Conservation (phyloP, 1,140 invertebrate species). For the Pollicipes pollicipes region DNA sequence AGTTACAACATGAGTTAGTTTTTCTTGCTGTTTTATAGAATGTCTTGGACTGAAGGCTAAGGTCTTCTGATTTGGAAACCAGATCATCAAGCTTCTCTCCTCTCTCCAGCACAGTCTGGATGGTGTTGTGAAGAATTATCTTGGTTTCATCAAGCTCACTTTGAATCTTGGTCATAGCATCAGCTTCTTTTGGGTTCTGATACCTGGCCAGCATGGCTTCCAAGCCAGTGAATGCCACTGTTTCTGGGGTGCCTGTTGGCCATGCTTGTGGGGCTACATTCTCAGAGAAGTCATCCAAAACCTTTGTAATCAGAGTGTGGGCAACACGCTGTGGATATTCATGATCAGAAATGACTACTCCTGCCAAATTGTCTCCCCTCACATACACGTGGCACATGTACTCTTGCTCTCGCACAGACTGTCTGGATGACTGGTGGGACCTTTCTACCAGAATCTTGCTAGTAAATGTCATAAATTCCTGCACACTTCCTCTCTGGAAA, state of each 20-base stretch:
- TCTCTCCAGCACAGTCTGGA: constrained; percentile 83
- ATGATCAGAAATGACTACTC: constrained; percentile 86
- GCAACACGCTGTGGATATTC: constrained; percentile 92
- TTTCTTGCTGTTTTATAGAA: constrained; percentile 96
- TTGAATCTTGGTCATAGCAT: constrained; percentile 92
- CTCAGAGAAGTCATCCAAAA: constrained; percentile 78
- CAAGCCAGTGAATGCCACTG: constrained; percentile 39
- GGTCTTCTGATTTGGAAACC: constrained; percentile 84
- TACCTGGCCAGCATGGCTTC: constrained; percentile 70
- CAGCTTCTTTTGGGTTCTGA: constrained; percentile 91
- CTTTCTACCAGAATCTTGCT: constrained; percentile 88
- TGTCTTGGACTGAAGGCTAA: constrained; percentile 90
- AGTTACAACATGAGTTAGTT: constrained; percentile 81
- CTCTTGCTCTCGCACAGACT: constrained; percentile 52
- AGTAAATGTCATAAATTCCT: constrained; percentile 92
- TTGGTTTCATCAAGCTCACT: constrained; percentile 97
- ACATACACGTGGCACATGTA: constrained; percentile 97
- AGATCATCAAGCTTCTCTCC: constrained; percentile 97
- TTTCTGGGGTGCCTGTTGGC: constrained; percentile 46
- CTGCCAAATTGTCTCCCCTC: constrained; percentile 70
- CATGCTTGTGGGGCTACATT: constrained; percentile 53
- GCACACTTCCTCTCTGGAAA: constrained; percentile 78
- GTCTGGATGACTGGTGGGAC: constrained; percentile 56
- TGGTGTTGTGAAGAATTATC: constrained; percentile 94
- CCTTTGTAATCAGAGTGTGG: constrained; percentile 84